Evolutionary conservation across 2,797 vertebrate genomes (phyloP), one percentile per base, ranked within the genome.

Genomic region (Pangasius macronema): DNA sequence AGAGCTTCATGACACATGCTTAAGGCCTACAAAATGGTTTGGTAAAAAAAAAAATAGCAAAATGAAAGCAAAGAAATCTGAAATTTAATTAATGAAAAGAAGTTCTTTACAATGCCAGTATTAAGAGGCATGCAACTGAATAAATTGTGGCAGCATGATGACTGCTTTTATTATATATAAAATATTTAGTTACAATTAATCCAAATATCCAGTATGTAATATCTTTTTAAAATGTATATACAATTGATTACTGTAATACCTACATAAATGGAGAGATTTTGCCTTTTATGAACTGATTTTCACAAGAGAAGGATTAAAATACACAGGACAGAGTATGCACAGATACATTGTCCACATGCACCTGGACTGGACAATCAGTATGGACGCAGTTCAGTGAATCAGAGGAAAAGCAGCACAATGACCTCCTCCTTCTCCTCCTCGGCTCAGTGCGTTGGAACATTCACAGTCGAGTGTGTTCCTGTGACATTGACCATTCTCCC

Each of bases 401-500:
- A 87, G 53, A 87, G 82, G 85, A 83, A 81, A 88, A 89, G 79
- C 70, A 77, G 72, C 82, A 91, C 87, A 90, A 87, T 86, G 84
- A 83, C 86, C 84, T 87, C 80, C 84, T 85, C 82, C 85, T 89
- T 67, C 63, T 83, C 77, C 83, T 84, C 75, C 77, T 73, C 57
- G 61, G 51, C 53, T 83, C 81, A 86, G 55, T 42, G 51, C 63
- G 9, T 49, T 51, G 53, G 81, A 88, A 67, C 67, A 24, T 42
- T 85, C 51, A 33, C 79, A 87, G 68, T 39, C 33, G 67, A 85
- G 85, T 76, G 72, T 84, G 84, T 91, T 92, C 90, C 88, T 86
- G 89, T 92, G 91, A 92, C 91, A 89, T 91, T 92, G 90, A 89
- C 90, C 91, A 91, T 92, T 91, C 91, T 89, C 81, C 72, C 72